Evolutionary conservation across 2,888 invertebrate genomes (phyloP), one percentile per base, ranked within the genome.

Genomic region (Monoplex corrugatus): DNA sequence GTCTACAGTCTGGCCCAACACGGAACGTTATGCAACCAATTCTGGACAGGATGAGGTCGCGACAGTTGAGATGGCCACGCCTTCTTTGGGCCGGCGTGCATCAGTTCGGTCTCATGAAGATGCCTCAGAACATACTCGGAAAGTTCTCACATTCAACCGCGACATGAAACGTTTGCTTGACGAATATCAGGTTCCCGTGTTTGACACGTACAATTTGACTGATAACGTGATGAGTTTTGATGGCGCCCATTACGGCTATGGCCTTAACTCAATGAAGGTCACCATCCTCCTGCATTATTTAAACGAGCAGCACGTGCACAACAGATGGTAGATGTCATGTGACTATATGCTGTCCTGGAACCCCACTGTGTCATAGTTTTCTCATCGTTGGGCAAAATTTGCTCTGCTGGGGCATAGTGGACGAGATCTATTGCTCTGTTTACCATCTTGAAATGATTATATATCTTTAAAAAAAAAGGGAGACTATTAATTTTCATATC

Each of bases 31-130:
- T 80, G 10, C 16, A 43, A 5, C 78, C 78, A 1, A 23, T 80
- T 19, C 78, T 80, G 78, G 3, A 38, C 8, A 38, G 19, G 23
- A 80, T 80, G 78, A 43, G 40, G 78, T 38, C 78, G 13, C 38
- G 28, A 23, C 38, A 35, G 28, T 40, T 80, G 40, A 43, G 40
- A 16, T 40, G 19, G 40, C 78, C 78, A 8, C 38, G 6, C 19
- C 78, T 80, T 23, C 78, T 80, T 2, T 80, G 78, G 78, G 78
- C 78, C 78, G 78, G 78, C 3, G 43, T 80, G 5, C 78, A 80
- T n/a, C 78, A 80, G 78, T 40, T 19, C 19, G 78, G 78, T 10
- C 19, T 80, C 3, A 38, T 80, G 78, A 80, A 40, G 35, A 2
- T 40, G 28, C 10, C 10, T 19, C 28, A 2, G 3, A 19, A 80